Percentiles rank a stretch among this genome's conserved stretches.
Conservation (phyloP, 2,888 invertebrate genomes). For the Pheosia gnoma region DNA sequence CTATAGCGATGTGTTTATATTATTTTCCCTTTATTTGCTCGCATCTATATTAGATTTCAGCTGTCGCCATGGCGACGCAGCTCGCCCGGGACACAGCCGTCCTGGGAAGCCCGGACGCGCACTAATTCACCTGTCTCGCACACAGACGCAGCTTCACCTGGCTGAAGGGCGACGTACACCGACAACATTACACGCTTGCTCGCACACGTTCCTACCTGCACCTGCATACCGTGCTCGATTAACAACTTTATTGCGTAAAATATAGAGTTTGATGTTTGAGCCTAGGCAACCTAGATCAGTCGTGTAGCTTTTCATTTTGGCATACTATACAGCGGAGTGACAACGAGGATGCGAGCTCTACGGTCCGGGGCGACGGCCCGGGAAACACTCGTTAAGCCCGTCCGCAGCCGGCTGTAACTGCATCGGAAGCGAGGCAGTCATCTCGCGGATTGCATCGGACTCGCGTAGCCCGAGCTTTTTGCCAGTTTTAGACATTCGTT, state of each 20-base stretch:
- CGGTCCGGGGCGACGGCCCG: constrained; percentile 55
- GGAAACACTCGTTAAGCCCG: constrained; percentile 60
- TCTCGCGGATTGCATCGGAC: constrained; percentile 46
- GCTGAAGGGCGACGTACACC: constrained; percentile 49
- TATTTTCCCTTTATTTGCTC: constrained; percentile 55
- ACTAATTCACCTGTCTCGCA: constrained; percentile 67
- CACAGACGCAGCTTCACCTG: constrained; percentile 47
- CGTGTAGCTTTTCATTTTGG: constrained; percentile 43
- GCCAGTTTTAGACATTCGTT: constrained; percentile 50
- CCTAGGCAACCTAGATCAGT: constrained; percentile 14
- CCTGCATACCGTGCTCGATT: constrained; percentile 37
- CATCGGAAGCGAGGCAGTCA: constrained; percentile 61
- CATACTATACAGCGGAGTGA: constrained; percentile 49
- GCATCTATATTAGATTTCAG: constrained; percentile 60
- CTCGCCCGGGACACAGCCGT: constrained; percentile 61
- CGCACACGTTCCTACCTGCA: constrained; percentile 60
- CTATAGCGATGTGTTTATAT: constrained; percentile 39
- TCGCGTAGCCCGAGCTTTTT: constrained; percentile 41
- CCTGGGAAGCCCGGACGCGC: constrained; percentile 57
- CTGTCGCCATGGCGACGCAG: constrained; percentile 71
- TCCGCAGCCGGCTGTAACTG: constrained; percentile 56
- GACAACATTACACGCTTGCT: constrained; percentile 58
- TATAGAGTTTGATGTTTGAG: constrained; percentile 41
- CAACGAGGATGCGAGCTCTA: constrained; percentile 50
- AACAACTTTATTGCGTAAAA: constrained; percentile 50